Conservation (phyloP, 2,113 vertebrate species). For the Pteronura brasiliensis region DNA sequence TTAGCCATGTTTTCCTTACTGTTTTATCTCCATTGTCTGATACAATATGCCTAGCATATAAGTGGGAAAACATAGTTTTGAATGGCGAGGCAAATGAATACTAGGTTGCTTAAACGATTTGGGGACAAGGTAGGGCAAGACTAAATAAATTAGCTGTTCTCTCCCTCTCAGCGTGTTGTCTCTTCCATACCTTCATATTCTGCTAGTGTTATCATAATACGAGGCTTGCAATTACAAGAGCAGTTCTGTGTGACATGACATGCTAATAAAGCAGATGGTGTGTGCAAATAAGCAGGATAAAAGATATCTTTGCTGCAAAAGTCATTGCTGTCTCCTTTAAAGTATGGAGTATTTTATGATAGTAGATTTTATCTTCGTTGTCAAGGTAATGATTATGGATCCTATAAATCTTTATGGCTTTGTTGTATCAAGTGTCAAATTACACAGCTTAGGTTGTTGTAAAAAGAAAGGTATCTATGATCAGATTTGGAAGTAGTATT, state of each 20-base stretch:
- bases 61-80: not conserved
- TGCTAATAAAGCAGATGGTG: conserved; percentile 54
- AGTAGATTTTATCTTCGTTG: conserved; percentile 63
- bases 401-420: conserved; percentile 61
- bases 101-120: not conserved
- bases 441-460: conserved; percentile 12
- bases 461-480: conserved; percentile 10
- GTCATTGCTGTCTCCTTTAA: conserved; percentile 45
- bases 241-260: not conserved
- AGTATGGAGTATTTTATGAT: conserved; percentile 57
- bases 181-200: not conserved
- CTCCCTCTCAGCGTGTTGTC: not conserved
- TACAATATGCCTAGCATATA: too few relatives aligned
- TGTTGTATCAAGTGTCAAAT: conserved; percentile 62
- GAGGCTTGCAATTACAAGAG: not conserved
- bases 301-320: not conserved
- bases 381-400: conserved; percentile 64
- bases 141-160: not conserved
- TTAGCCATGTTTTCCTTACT: not conserved
- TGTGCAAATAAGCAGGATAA: conserved; percentile 22
- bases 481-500: not conserved
- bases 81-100: not conserved
- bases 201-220: not conserved
- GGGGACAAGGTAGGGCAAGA: not conserved
- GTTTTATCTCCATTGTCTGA: not conserved